phyloP scores from a whole-genome alignment of 35 echinoderm and acorn worm genomes.

The Holothuria glaberrima region DNA sequence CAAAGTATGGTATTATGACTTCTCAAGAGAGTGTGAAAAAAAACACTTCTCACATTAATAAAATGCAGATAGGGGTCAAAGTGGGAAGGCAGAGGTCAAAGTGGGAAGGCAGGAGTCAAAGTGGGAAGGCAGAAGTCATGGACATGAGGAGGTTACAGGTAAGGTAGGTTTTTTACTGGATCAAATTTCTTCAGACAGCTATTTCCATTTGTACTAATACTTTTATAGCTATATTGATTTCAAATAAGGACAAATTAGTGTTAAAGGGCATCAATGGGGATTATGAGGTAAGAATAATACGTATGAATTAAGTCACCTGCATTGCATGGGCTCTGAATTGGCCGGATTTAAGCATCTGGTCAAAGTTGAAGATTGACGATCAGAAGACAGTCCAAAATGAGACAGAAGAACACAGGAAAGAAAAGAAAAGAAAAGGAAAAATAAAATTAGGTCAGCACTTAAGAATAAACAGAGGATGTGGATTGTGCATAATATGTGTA shows the following conservation, averaged over 20 bases:
- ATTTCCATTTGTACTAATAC: no score
- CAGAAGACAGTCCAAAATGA: constrained; percentile 11
- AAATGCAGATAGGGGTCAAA: neutral
- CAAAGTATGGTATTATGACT: no score
- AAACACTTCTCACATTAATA: neutral
- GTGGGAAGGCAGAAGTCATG: neutral
- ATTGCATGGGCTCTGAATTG: constrained; percentile 96
- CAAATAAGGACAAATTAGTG: neutral
- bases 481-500: neutral
- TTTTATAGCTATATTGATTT: neutral
- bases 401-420: constrained; percentile 51
- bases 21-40: neutral
- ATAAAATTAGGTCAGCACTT: neutral
- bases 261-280: neutral
- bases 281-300: neutral
- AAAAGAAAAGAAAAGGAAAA: constrained; percentile 40
- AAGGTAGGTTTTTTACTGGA: neutral
- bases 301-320: constrained; percentile 78
- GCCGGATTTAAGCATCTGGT: constrained; percentile 92
- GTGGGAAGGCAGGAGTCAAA: neutral
- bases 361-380: constrained; percentile 2
- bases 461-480: constrained; percentile 2
- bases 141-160: no score
- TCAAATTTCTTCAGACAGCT: no score
- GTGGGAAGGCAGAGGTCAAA: neutral